phyloP scores from a whole-genome alignment of 2,113 vertebrate species.

The Misgurnus mizolepis region DNA sequence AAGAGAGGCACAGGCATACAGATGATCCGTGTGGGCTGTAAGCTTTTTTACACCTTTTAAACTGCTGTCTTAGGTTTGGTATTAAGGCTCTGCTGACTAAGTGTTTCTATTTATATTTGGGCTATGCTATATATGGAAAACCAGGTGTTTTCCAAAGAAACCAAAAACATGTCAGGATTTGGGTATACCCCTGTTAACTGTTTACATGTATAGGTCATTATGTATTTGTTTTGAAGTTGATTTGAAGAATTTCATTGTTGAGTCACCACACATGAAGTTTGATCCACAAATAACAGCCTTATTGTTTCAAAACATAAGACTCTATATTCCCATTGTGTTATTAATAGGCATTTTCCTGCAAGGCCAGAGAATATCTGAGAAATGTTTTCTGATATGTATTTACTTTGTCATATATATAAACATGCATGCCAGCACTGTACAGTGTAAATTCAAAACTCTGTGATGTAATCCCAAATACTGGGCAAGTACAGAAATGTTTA shows the following conservation, averaged over 20 bases:
- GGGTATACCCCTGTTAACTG: too few relatives aligned
- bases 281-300: not conserved
- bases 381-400: conserved; percentile 8
- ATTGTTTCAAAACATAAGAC: not conserved
- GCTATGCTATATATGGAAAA: not conserved
- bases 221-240: not conserved
- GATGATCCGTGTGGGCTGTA: not conserved
- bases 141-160: not conserved
- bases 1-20: conserved; percentile 6
- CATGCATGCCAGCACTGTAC: conserved; percentile 5
- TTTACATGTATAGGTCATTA: not conserved
- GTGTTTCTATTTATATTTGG: conserved; percentile 53
- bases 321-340: not conserved
- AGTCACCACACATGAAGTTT: not conserved
- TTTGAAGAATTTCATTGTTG: not conserved
- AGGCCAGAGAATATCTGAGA: conserved; percentile 10
- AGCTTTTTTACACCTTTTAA: conserved; percentile 32
- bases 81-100: conserved; percentile 61
- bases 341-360: not conserved
- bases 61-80: conserved; percentile 47
- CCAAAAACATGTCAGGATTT: not conserved
- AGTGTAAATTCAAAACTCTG: conserved; percentile 8
- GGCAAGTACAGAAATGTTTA: not conserved
- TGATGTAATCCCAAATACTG: not conserved
- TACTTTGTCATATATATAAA: conserved; percentile 7